These are phyloP conservation scores for Lasioglossum malachurum DNA, from an alignment of 2,888 invertebrate genomes.

Conservation along the genomic window DNA sequence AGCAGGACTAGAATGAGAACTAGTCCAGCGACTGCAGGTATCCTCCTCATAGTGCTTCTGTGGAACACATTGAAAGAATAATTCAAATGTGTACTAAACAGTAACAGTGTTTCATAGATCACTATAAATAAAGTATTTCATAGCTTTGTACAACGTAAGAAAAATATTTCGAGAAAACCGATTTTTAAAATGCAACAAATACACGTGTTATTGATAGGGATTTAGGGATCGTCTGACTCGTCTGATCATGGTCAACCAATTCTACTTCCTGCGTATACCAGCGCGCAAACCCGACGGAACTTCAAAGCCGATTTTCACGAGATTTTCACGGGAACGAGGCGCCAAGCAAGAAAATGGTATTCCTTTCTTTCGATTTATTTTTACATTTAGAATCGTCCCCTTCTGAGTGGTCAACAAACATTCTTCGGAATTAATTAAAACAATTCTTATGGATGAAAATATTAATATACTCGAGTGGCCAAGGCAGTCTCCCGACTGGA, in stretches of 20 bases:
- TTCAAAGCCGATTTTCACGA: too few species aligned
- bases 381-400: too few species aligned
- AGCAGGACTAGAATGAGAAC: conserved; percentile 46
- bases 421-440: neutral
- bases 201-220: too few species aligned
- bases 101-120: neutral
- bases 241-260: too few species aligned
- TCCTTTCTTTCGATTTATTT: too few species aligned
- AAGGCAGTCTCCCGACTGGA: neutral
- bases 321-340: too few species aligned
- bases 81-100: neutral
- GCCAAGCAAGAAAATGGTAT: too few species aligned
- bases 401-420: neutral
- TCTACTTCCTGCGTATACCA: too few species aligned
- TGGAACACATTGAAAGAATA: conserved; percentile 1
- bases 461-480: neutral
- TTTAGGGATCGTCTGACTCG: too few species aligned
- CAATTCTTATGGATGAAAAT: neutral
- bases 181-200: too few species aligned
- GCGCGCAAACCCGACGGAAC: too few species aligned
- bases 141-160: neutral
- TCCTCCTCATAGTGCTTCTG: conserved; percentile 63
- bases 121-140: neutral
- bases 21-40: conserved; percentile 48
- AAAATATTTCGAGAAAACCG: neutral